These are phyloP conservation scores for Falco cherrug DNA, from an alignment of 2,797 vertebrate genomes.

Conservation along the genomic window DNA sequence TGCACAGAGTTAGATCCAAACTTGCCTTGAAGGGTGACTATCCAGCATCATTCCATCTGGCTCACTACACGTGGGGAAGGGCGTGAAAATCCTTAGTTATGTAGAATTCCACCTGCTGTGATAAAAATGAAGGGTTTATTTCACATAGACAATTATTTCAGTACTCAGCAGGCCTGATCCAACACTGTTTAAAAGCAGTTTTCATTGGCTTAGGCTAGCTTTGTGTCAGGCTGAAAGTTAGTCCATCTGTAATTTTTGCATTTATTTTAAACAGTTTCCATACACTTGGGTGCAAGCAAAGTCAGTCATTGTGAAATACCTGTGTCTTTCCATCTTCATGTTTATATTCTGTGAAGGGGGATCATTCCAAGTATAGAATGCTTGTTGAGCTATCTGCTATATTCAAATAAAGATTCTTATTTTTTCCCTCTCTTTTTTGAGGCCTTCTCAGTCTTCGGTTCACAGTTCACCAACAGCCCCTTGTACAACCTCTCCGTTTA, in stretches of 20 bases:
- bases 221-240: not conserved
- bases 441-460: conserved; percentile 19
- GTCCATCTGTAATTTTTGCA: not conserved
- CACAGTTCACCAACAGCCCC: not conserved
- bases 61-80: not conserved
- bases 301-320: not conserved
- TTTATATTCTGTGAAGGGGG: not conserved
- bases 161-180: not conserved
- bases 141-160: not conserved
- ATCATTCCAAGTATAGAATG: not conserved
- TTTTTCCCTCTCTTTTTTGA: not conserved
- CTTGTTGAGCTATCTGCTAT: not conserved
- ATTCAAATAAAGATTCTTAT: not conserved
- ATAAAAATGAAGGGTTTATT: not conserved
- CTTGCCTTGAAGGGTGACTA: not conserved
- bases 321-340: not conserved
- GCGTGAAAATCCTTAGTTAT: not conserved
- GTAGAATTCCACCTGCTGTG: not conserved
- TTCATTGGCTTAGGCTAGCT: not conserved
- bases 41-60: not conserved
- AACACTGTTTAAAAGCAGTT: not conserved
- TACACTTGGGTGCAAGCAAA: not conserved
- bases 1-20: not conserved
- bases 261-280: not conserved
- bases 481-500: conserved; percentile 6